Percentiles rank a stretch among this genome's conserved stretches.
These are phyloP conservation scores for Eulemur macaco DNA, from an alignment of 2,113 vertebrate species.

Conservation along the genomic window DNA sequence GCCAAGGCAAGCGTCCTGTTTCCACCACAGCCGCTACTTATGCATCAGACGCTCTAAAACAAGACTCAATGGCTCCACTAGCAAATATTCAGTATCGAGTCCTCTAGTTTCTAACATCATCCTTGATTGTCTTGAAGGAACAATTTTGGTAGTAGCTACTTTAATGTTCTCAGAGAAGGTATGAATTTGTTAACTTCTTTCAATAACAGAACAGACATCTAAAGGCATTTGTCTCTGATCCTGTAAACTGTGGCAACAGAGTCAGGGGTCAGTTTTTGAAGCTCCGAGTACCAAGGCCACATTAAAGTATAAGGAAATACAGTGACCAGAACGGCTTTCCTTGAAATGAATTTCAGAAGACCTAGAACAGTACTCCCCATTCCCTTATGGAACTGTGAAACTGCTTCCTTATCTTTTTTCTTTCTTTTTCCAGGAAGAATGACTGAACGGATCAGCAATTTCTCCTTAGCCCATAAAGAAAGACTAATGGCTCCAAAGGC, in stretches of 20 bases:
- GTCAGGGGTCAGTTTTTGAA: neutral
- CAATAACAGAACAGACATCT: neutral
- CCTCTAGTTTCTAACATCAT: neutral
- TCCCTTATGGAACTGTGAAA: neutral
- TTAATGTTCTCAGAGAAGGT: neutral
- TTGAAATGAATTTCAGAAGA: neutral
- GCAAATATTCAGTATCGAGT: neutral
- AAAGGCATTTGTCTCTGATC: neutral
- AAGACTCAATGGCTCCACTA: neutral
- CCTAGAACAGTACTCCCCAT: neutral
- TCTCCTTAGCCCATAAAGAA: neutral
- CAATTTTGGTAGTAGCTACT: neutral
- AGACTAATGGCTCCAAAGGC: neutral
- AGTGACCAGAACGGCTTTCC: neutral
- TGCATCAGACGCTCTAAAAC: neutral
- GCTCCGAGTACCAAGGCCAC: neutral
- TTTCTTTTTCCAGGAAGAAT: neutral
- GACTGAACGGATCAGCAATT: neutral
- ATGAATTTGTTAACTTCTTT: constrained; percentile 19
- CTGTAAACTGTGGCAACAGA: neutral
- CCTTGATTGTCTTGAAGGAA: neutral
- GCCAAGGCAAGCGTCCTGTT: neutral
- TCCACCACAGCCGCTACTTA: neutral
- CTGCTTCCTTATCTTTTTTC: neutral
- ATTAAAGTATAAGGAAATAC: neutral